phyloP scores from a whole-genome alignment of 2,888 invertebrate genomes.

The Alentia gelatinosa region DNA sequence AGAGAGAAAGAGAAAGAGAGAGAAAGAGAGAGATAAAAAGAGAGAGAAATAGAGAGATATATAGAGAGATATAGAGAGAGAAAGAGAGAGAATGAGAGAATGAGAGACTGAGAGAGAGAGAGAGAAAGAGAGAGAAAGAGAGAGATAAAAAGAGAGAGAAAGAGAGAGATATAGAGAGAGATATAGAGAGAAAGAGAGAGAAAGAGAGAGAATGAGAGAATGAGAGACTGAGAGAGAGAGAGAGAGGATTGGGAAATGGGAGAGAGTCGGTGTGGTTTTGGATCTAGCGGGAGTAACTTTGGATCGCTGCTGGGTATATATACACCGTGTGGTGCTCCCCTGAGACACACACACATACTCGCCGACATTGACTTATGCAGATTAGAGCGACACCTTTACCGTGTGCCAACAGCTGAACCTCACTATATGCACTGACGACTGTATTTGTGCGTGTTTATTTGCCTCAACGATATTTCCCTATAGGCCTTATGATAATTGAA shows the following conservation, averaged over 20 bases:
- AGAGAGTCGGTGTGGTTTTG: neutral
- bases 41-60: too few species aligned
- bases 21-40: too few species aligned
- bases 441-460: constrained; percentile 21
- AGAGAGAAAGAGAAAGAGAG: too few species aligned
- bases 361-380: constrained; percentile 34
- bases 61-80: too few species aligned
- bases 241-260: neutral
- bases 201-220: neutral
- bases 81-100: too few species aligned
- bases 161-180: too few species aligned
- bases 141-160: too few species aligned
- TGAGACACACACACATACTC: neutral
- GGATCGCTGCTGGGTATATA: too few species aligned
- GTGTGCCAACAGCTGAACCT: neutral
- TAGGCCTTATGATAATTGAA: constrained; percentile 38
- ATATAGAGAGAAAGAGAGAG: neutral
- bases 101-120: neutral
- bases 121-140: neutral
- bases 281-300: neutral
- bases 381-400: neutral
- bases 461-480: constrained; percentile 37
- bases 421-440: constrained; percentile 21
- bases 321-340: neutral
- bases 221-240: too few species aligned